Percentiles rank a stretch among this genome's conserved stretches.
These are phyloP conservation scores for Gymnarchus niloticus DNA, from an alignment of 2,113 vertebrate species.

Conservation along the genomic window DNA sequence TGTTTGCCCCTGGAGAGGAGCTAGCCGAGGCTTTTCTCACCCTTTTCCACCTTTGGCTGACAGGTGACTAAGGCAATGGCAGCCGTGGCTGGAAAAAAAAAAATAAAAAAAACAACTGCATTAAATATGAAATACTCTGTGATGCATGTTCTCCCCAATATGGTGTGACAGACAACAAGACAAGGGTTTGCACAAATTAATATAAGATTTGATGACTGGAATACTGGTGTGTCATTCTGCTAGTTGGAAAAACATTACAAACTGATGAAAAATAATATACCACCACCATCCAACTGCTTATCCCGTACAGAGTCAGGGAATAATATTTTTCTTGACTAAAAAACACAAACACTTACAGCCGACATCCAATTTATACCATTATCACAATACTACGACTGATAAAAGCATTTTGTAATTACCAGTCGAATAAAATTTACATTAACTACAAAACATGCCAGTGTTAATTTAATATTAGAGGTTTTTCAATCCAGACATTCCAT, in stretches of 20 bases:
- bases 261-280: neutral
- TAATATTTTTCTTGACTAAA: neutral
- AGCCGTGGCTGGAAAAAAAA: neutral
- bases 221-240: too few relatives aligned
- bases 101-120: neutral
- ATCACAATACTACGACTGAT: neutral
- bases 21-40: neutral
- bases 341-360: neutral
- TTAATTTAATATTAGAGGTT: neutral
- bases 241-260: neutral
- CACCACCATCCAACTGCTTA: neutral
- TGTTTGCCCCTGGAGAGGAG: neutral
- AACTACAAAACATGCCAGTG: neutral
- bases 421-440: neutral
- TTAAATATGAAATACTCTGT: neutral
- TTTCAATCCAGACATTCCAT: constrained; percentile 1
- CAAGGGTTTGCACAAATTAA: neutral
- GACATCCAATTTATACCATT: neutral
- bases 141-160: neutral
- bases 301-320: too few relatives aligned
- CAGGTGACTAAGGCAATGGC: neutral
- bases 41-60: neutral
- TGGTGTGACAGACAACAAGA: neutral
- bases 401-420: neutral
- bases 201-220: neutral